phyloP scores from a whole-genome alignment of 2,113 vertebrate species.

The Rutilus rutilus region DNA sequence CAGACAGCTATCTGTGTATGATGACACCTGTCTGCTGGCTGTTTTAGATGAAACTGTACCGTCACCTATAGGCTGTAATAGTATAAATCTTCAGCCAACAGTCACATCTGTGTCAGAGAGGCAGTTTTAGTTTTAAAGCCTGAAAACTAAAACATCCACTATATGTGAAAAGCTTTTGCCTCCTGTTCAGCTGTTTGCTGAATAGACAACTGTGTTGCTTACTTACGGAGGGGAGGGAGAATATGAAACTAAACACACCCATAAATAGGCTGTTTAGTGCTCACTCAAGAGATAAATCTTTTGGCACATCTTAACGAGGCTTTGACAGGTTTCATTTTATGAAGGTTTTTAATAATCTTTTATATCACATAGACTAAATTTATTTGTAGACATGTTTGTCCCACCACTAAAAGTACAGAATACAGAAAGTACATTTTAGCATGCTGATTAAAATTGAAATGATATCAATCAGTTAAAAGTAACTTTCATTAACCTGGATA shows the following conservation, averaged over 20 bases:
- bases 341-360: not conserved
- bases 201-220: conserved; percentile 27
- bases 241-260: conserved; percentile 19
- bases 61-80: not conserved
- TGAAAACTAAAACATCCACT: not conserved
- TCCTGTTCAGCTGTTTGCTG: not conserved
- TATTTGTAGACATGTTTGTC: not conserved
- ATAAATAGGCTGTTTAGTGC: not conserved
- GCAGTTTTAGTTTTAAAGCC: not conserved
- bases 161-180: not conserved
- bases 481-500: not conserved
- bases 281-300: not conserved
- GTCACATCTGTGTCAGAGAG: not conserved
- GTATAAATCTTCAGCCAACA: not conserved
- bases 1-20: not conserved
- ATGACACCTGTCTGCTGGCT: not conserved
- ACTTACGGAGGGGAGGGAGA: not conserved
- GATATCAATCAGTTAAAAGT: not conserved
- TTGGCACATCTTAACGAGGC: no score
- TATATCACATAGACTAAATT: not conserved
- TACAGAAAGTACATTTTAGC: not conserved
- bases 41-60: not conserved
- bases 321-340: not conserved
- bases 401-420: not conserved
- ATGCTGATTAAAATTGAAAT: not conserved